phyloP scores from a whole-genome alignment of 2,113 vertebrate species.

The Etia nguti region DNA sequence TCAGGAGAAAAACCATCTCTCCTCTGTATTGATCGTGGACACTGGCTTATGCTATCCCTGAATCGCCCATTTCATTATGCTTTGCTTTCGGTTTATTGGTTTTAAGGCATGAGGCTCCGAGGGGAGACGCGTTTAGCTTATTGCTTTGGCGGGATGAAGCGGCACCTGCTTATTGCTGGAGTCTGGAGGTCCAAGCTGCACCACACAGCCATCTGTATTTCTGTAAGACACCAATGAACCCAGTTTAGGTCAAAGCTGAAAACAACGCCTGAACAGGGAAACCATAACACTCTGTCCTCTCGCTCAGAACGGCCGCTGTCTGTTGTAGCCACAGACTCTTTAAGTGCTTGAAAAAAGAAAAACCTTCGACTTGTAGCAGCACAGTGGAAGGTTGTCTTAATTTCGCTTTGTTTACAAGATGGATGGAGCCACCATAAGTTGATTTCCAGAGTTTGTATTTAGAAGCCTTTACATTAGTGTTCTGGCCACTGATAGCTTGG shows the following conservation, averaged over 20 bases:
- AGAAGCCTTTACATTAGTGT: not conserved
- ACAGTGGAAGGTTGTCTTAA: not conserved
- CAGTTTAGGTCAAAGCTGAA: not conserved
- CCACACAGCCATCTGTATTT: not conserved
- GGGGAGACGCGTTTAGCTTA: slow-evolving; percentile 29
- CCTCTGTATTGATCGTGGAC: slow-evolving; percentile 31
- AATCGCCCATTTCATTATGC: slow-evolving; percentile 49
- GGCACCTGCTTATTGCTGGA: not conserved
- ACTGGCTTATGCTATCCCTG: slow-evolving; percentile 4
- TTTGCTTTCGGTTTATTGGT: slow-evolving; percentile 36
- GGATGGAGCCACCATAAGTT: rapidly evolving
- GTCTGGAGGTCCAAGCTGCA: not conserved
- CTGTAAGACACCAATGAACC: not conserved
- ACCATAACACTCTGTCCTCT: not conserved
- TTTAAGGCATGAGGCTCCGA: slow-evolving; percentile 19
- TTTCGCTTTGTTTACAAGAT: not conserved
- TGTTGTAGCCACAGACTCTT: not conserved
- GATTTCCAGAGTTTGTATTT: not conserved
- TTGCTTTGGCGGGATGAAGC: slow-evolving; percentile 19
- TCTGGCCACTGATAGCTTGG: not conserved
- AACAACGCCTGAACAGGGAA: not conserved
- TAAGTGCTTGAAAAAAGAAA: not conserved
- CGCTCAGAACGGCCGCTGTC: not conserved
- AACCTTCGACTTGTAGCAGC: not conserved
- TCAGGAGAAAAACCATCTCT: not conserved